phyloP scores from a whole-genome alignment of 2,888 invertebrate genomes.

The Drosophila atroscutellata region DNA sequence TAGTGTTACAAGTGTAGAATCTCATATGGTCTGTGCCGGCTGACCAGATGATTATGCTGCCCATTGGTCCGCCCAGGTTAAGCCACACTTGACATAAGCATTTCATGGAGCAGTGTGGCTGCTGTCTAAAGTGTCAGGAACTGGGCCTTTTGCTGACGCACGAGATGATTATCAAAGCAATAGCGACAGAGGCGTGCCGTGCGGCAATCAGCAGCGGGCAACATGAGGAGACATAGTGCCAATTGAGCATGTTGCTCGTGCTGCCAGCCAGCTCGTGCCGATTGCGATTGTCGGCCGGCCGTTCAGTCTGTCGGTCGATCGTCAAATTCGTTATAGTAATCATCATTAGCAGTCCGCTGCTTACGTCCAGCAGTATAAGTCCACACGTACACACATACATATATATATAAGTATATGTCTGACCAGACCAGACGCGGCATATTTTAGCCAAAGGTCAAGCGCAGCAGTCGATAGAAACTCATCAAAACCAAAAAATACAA shows the following conservation, averaged over 20 bases:
- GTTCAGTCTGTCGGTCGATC: slow-evolving; percentile 31
- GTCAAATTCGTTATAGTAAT: slow-evolving; percentile 70
- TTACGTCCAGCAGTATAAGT: slow-evolving; percentile 15
- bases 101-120: slow-evolving; percentile 36
- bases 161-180: slow-evolving; percentile 75
- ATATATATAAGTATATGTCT: slow-evolving; percentile 14
- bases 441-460: slow-evolving; percentile 74
- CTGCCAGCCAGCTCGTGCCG: slow-evolving; percentile 73
- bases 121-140: slow-evolving; percentile 58
- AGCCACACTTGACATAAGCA: slow-evolving; percentile 41
- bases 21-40: background rate
- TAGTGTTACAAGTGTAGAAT: slow-evolving; percentile 7
- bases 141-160: slow-evolving; percentile 72
- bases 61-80: slow-evolving; percentile 18
- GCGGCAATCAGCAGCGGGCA: slow-evolving; percentile 47
- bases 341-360: slow-evolving; percentile 66
- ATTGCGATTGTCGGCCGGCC: slow-evolving; percentile 32
- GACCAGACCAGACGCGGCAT: slow-evolving; percentile 62
- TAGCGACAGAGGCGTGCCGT: slow-evolving; percentile 19
- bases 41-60: slow-evolving; percentile 10
- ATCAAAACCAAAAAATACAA: slow-evolving; percentile 60
- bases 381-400: background rate
- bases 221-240: slow-evolving; percentile 70
- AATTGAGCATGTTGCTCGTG: slow-evolving; percentile 77
- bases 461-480: slow-evolving; percentile 52